Conservation (phyloP, 2,797 vertebrate genomes). For the Chaunax sp. region DNA sequence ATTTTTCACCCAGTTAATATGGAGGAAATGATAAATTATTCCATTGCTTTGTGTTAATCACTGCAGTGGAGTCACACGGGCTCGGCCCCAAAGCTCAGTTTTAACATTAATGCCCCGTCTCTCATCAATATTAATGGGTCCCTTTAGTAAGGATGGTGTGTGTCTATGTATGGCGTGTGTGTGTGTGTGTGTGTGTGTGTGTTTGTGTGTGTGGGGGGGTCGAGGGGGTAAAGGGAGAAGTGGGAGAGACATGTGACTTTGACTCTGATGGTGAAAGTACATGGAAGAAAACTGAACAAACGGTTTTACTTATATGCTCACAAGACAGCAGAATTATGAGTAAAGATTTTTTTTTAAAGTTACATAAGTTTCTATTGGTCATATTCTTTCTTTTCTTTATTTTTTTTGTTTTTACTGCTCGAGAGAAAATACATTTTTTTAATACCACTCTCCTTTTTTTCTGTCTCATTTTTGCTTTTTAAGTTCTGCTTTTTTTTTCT, state of each 20-base stretch:
- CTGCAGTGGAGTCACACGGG: constrained; percentile 82
- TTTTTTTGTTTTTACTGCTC: neutral
- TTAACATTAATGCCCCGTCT: constrained; percentile 84
- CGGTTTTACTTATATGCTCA: constrained; percentile 3
- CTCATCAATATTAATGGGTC: constrained; percentile 86
- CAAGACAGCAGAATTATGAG: constrained; percentile 11
- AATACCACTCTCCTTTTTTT: neutral
- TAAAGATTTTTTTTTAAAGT: no score
- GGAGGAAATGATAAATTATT: constrained; percentile 84
- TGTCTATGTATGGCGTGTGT: constrained; percentile 19
- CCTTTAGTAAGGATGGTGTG: constrained; percentile 70
- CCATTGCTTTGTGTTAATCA: constrained; percentile 85
- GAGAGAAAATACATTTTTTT: constrained; percentile 2
- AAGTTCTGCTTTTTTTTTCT: neutral
- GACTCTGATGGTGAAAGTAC: constrained; percentile 29
- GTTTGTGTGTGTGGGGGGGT: constrained; percentile 16
- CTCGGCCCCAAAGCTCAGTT: constrained; percentile 82
- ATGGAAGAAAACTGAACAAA: constrained; percentile 29
- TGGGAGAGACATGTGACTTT: constrained; percentile 20
- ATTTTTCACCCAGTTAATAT: constrained; percentile 68
- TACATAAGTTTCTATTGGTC: neutral
- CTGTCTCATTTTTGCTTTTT: no score
- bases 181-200: constrained; percentile 22
- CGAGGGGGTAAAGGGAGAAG: constrained; percentile 23
- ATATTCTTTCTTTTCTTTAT: neutral